Percentiles rank a stretch among this genome's conserved stretches.
Conservation (phyloP, 2,797 vertebrate species). For the Hoplostethus mediterraneus region DNA sequence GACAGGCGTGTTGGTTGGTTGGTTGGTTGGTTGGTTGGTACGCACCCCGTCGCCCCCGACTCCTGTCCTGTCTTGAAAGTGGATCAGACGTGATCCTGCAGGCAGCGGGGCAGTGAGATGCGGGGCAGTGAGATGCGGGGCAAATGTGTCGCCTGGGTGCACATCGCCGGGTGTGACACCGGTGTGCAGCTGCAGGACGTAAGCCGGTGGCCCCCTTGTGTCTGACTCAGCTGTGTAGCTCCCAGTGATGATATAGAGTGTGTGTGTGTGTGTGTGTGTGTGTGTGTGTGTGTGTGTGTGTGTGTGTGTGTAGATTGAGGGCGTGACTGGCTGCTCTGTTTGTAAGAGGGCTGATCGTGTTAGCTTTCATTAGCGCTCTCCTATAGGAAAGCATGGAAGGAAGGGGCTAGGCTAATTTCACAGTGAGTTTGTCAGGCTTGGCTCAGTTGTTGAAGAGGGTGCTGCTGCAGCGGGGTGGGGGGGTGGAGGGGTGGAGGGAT, state of each 20-base stretch:
- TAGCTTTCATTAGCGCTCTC: conserved; percentile 23
- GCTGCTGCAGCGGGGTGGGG: background rate
- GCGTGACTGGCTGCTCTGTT: conserved; percentile 6
- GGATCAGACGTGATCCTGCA: background rate
- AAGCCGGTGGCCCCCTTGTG: background rate
- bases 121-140: background rate
- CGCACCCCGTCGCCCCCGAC: background rate
- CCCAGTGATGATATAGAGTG: conserved; percentile 14
- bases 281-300: conserved; percentile 14
- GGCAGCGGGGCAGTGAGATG: background rate
- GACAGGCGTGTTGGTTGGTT: conserved; percentile 19
- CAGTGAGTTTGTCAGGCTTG: conserved; percentile 30
- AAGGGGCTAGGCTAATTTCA: conserved; percentile 28
- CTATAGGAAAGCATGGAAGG: conserved; percentile 7
- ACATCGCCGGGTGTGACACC: background rate
- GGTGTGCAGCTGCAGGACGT: conserved; percentile 1
- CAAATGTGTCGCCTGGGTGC: background rate
- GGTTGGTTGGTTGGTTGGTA: conserved; percentile 8
- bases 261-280: conserved; percentile 14
- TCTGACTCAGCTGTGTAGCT: conserved; percentile 4
- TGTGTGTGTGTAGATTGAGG: conserved; percentile 4
- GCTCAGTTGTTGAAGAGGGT: conserved; percentile 2
- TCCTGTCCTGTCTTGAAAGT: background rate
- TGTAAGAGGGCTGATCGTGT: conserved; percentile 24
- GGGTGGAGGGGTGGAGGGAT: background rate